Conservation (phyloP, 2,797 vertebrate genomes). For the Eulemur rubriventer region DNA sequence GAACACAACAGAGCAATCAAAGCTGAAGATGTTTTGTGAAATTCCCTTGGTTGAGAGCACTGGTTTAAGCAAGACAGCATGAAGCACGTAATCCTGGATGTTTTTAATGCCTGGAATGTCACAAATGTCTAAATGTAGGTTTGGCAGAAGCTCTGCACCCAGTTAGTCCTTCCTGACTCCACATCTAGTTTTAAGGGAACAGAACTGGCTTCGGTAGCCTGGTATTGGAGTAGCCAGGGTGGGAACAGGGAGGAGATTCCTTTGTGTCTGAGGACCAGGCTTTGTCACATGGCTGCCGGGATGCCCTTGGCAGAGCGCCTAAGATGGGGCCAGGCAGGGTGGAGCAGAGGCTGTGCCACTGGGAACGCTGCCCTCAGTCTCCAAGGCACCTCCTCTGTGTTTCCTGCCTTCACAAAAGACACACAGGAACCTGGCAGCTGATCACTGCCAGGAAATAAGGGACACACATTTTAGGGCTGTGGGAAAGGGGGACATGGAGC, state of each 20-base stretch:
- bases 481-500: not conserved
- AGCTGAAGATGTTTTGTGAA: not conserved
- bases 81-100: not conserved
- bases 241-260: no score
- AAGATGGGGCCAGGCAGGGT: not conserved
- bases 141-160: not conserved
- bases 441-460: not conserved
- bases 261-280: not conserved
- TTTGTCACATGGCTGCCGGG: not conserved
- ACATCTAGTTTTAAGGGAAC: not conserved
- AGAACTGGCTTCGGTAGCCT: not conserved
- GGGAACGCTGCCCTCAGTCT: not conserved
- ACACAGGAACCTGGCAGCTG: not conserved
- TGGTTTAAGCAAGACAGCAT: not conserved
- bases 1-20: slow-evolving; percentile 11
- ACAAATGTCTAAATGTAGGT: not conserved
- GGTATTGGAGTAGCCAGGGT: not conserved
- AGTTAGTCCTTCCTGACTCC: not conserved
- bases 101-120: not conserved
- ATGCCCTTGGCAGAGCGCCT: not conserved
- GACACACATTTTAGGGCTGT: not conserved
- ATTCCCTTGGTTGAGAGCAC: not conserved
- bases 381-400: not conserved
- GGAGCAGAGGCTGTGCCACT: not conserved
- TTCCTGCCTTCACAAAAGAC: slow-evolving; percentile 33